Base-by-base conservation (phyloP, 2,113 vertebrate genomes). In the Solea senegalensis region DNA sequence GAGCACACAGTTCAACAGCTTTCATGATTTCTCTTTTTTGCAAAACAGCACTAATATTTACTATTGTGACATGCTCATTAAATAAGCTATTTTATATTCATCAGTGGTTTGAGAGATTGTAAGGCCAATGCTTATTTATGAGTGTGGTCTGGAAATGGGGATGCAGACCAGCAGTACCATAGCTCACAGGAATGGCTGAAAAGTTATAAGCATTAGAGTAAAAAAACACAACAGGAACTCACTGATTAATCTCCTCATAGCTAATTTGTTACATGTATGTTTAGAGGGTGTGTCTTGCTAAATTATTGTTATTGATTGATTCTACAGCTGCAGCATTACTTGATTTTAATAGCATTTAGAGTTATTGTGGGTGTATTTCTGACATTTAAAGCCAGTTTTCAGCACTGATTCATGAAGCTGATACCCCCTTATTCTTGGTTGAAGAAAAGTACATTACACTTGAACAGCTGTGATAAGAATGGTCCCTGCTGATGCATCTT, bases 51-150 rank as follows among this genome's bases (percentile, higher is more conserved):
- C 54, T 75, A 74, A 80, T 78, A 84, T 86, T 86, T 84, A 72
- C 69, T 52, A 58, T 67, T 39, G 54, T 43, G 55, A 41, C 66
- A 44, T 15, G 2, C 83, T 89, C 62, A 64, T 90, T 90, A 88
- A 82, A 80, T 53, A 62, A 69, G 52, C 28, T 54, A 15, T 55
- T 71, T 12, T 49, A 57, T 66, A 44, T 60, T 69, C 28, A 12
- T 66, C 34, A 0, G 56, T 49, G 65, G 61, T 58, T 67, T 55
- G n/a, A 21, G 55, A 82, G 73, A 85, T 57, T 66, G 72, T 26
- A 3, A 41, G 54, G 70, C 27, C 74, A 56, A 90, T 88, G 74
- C 71, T 85, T 86, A 91, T 90, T 91, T 81, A 91, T 90, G 78
- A 90, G 74, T 34, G 26, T 26, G 58, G 69, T 62, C 85, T 66